Conservation (phyloP, 2,888 invertebrate species). For the Brachyptera putata region DNA sequence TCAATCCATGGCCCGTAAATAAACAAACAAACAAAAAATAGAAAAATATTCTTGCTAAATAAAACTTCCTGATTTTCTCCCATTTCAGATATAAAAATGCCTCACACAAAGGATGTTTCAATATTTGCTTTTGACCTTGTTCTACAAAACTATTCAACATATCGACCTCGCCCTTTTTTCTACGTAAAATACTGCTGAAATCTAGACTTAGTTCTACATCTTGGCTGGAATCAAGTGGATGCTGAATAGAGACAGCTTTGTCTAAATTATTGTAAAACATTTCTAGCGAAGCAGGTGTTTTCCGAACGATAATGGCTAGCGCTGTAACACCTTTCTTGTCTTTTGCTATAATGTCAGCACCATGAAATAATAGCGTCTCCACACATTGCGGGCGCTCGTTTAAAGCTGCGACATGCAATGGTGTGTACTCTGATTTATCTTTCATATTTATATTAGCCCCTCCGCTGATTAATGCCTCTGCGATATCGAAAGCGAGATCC, state of each 20-base stretch:
- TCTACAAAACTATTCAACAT: constrained; percentile 48
- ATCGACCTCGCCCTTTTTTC: constrained; percentile 45
- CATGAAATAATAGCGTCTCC: constrained; percentile 45
- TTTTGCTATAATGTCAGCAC: constrained; percentile 47
- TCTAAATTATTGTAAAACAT: constrained; percentile 46
- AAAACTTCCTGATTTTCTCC: constrained; percentile 49
- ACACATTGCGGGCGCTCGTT: constrained; percentile 48
- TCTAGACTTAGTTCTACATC: constrained; percentile 44
- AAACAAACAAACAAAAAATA: constrained; percentile 44
- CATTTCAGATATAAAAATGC: constrained; percentile 49
- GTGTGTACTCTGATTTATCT: constrained; percentile 45
- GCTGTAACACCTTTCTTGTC: constrained; percentile 47
- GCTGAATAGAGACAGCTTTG: constrained; percentile 41
- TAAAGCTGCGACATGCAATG: constrained; percentile 48
- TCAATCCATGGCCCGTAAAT: too few relatives aligned
- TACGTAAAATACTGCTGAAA: constrained; percentile 43
- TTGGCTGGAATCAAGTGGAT: constrained; percentile 42
- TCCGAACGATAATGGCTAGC: constrained; percentile 45
- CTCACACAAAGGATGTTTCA: constrained; percentile 49
- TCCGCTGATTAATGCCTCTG: constrained; percentile 41
- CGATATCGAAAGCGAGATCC: constrained; percentile 39
- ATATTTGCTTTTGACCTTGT: constrained; percentile 46
- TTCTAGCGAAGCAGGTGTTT: constrained; percentile 46
- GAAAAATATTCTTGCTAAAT: constrained; percentile 42
- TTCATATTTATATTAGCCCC: constrained; percentile 43